These are phyloP conservation scores for Epinephelus lanceolatus DNA, from an alignment of 2,113 vertebrate genomes.

Conservation along the genomic window DNA sequence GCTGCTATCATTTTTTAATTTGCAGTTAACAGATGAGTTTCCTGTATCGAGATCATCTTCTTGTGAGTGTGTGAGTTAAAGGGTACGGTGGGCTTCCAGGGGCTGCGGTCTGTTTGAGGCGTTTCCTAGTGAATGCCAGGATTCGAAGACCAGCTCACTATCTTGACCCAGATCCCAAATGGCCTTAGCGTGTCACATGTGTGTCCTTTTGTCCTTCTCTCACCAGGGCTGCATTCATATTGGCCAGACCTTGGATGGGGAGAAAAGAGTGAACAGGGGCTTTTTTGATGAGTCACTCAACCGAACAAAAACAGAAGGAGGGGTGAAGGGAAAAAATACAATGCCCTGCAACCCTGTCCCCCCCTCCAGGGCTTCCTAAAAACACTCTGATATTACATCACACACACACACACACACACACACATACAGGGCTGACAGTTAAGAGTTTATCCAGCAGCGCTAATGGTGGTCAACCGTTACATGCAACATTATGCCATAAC, in stretches of 20 bases:
- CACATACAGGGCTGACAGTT: slow-evolving; percentile 21
- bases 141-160: slow-evolving; percentile 62
- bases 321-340: slow-evolving; percentile 61
- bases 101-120: slow-evolving; percentile 52
- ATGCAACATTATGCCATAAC: slow-evolving; percentile 50
- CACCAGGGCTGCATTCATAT: slow-evolving; percentile 68
- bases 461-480: slow-evolving; percentile 47
- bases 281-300: slow-evolving; percentile 81
- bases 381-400: slow-evolving; percentile 68
- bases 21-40: neutral
- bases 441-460: slow-evolving; percentile 13
- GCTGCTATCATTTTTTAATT: neutral
- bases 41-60: slow-evolving; percentile 1
- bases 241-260: slow-evolving; percentile 55
- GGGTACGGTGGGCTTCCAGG: slow-evolving; percentile 17
- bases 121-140: slow-evolving; percentile 44
- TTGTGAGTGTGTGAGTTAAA: slow-evolving; percentile 25
- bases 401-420: slow-evolving; percentile 57
- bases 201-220: slow-evolving; percentile 72
- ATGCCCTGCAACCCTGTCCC: slow-evolving; percentile 39
- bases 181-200: slow-evolving; percentile 74
- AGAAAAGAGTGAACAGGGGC: slow-evolving; percentile 52
- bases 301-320: slow-evolving; percentile 69
- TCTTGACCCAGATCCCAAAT: slow-evolving; percentile 80
- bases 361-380: slow-evolving; percentile 42